Conservation (phyloP, 1,140 invertebrate species). For the Listronotus bonariensis region DNA sequence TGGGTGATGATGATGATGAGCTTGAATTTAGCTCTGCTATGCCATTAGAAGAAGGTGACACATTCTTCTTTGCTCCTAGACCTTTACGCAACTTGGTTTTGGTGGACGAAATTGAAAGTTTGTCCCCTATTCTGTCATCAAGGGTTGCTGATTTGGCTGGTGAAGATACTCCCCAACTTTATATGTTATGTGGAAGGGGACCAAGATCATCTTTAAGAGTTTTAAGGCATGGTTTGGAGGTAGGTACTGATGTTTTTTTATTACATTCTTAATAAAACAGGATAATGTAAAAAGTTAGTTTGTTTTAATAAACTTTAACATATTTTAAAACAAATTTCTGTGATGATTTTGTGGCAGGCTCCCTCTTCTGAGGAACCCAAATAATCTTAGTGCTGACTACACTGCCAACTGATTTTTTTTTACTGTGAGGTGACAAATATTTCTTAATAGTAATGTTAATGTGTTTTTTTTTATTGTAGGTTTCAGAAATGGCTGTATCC, state of each 20-base stretch:
- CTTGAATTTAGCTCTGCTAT: constrained; percentile 98
- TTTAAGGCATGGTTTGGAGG: constrained; percentile 95
- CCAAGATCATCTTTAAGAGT: constrained; percentile 91
- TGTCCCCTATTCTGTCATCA: constrained; percentile 90
- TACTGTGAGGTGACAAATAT: too few relatives aligned
- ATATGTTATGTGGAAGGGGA: constrained; percentile 93
- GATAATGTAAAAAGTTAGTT: too few relatives aligned
- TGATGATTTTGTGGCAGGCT: constrained; percentile 16
- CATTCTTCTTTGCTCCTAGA: constrained; percentile 97
- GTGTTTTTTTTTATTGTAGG: constrained; percentile 3
- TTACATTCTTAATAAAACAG: too few relatives aligned
- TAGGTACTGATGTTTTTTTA: constrained; percentile 47
- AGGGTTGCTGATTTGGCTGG: constrained; percentile 87
- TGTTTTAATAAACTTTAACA: neutral
- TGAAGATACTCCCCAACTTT: constrained; percentile 98
- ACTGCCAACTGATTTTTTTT: constrained; percentile 11
- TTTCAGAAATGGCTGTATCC: constrained; percentile 98
- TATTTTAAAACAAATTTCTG: neutral
- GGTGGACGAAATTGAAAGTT: constrained; percentile 97
- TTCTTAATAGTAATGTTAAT: too few relatives aligned
- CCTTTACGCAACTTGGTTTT: constrained; percentile 93
- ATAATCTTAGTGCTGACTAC: constrained; percentile 8
- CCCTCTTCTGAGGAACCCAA: constrained; percentile 17
- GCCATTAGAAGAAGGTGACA: constrained; percentile 98
- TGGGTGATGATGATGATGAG: constrained; percentile 99